phyloP scores from a whole-genome alignment of 2,113 vertebrate species.

The Sigmodon hispidus region DNA sequence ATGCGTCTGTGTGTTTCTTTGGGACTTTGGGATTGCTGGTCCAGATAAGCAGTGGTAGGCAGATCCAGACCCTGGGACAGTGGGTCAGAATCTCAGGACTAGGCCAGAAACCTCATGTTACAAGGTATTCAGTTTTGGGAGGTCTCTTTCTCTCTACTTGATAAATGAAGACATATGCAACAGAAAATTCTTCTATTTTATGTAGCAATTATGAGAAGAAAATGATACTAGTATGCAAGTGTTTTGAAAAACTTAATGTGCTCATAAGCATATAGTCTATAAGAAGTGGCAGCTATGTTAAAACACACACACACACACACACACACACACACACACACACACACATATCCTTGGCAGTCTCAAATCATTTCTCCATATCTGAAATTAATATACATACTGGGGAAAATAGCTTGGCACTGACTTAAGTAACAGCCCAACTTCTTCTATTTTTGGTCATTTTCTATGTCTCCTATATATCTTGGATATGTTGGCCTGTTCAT shows the following conservation, averaged over 20 bases:
- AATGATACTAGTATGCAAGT: conserved; percentile 19
- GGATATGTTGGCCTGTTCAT: neutral
- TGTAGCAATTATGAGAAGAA: neutral
- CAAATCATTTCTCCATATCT: neutral
- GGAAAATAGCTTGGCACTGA: neutral
- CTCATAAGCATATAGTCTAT: neutral
- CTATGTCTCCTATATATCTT: neutral
- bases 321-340: neutral
- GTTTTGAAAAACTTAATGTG: neutral
- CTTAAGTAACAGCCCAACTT: conserved; percentile 12
- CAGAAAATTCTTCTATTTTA: neutral
- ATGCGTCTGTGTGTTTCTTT: too few relatives aligned
- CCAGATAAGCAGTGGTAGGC: too few relatives aligned
- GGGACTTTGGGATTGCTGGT: too few relatives aligned
- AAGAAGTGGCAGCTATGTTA: neutral
- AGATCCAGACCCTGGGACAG: too few relatives aligned
- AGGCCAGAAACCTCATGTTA: too few relatives aligned
- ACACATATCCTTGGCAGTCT: neutral
- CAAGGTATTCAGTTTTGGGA: neutral
- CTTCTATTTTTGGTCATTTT: conserved; percentile 20
- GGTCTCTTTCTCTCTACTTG: neutral
- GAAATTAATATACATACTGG: neutral
- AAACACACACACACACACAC: too few relatives aligned
- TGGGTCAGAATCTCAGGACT: too few relatives aligned
- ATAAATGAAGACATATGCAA: neutral